A percentile compares a stretch with the other conserved stretches of the same genome.
phyloP scores from a whole-genome alignment of 2,888 invertebrate species.

The Dilophus febrilis region DNA sequence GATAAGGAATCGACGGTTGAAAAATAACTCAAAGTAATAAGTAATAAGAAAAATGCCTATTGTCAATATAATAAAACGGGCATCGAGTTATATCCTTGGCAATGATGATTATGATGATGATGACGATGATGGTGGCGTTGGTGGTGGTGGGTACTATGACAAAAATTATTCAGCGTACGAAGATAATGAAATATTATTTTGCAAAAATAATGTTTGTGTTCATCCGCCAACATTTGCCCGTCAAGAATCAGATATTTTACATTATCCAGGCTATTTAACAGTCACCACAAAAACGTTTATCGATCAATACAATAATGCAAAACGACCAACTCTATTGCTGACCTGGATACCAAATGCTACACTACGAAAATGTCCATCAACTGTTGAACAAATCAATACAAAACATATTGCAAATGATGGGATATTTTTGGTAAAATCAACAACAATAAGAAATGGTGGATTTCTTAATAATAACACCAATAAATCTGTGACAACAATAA shows the following conservation, averaged over 20 bases:
- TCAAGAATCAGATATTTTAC: conserved; percentile 66
- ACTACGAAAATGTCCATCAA: conserved; percentile 66
- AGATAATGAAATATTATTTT: conserved; percentile 72
- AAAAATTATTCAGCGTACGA: conserved; percentile 43
- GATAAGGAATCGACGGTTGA: background rate
- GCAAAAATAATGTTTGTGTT: conserved; percentile 95
- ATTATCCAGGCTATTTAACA: conserved; percentile 83
- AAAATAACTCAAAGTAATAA: background rate
- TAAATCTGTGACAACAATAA: too few relatives aligned
- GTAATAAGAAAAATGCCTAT: conserved; percentile 43
- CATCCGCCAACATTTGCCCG: conserved; percentile 78
- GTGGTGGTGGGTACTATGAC: conserved; percentile 40
- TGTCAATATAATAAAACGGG: conserved; percentile 56
- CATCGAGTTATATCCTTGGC: conserved; percentile 63
- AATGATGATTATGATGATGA: conserved; percentile 42
- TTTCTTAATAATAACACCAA: conserved; percentile 3
- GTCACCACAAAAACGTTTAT: conserved; percentile 69
- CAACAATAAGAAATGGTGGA: conserved; percentile 5
- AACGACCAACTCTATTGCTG: conserved; percentile 65
- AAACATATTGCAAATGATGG: conserved; percentile 22
- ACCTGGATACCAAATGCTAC: conserved; percentile 93
- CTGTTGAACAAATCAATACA: conserved; percentile 44
- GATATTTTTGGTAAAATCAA: conserved; percentile 8
- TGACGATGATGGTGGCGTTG: conserved; percentile 37
- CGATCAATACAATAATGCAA: conserved; percentile 57